phyloP scores from a whole-genome alignment of 2,113 vertebrate species.

The Acinonyx jubatus region DNA sequence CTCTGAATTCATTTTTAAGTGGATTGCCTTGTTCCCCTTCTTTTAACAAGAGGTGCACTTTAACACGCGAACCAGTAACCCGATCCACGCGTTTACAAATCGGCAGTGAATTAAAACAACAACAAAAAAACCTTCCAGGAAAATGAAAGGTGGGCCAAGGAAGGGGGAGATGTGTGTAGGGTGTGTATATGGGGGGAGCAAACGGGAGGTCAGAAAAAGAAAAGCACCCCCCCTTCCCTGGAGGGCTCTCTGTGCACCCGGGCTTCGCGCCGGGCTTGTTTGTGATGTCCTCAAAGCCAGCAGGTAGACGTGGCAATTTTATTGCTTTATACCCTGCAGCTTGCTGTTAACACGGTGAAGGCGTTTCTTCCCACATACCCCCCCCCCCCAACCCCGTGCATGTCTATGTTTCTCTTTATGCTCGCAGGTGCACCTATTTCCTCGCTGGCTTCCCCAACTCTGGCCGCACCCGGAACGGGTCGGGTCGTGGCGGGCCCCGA shows the following conservation, averaged over 20 bases:
- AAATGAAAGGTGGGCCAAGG: conserved; percentile 72
- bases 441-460: background rate
- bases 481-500: conserved; percentile 9
- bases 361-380: background rate
- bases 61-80: conserved; percentile 90
- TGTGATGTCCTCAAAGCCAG: conserved; percentile 64
- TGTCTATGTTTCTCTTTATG: background rate
- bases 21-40: conserved; percentile 79
- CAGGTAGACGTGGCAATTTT: conserved; percentile 84
- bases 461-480: conserved; percentile 45
- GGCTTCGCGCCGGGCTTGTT: conserved; percentile 25
- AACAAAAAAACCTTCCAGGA: conserved; percentile 74
- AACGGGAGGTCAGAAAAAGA: background rate
- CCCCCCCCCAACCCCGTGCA: background rate
- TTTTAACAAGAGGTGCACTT: conserved; percentile 87
- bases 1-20: conserved; percentile 88
- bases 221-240: background rate
- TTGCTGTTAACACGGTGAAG: conserved; percentile 80
- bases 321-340: conserved; percentile 83
- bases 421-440: conserved; percentile 82
- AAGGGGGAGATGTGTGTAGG: background rate
- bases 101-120: conserved; percentile 83
- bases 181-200: background rate
- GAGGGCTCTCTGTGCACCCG: background rate
- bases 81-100: conserved; percentile 89